Evolutionary conservation across 2,888 invertebrate genomes (phyloP), one percentile per base, ranked within the genome.

Genomic region (Hyles lineata): DNA sequence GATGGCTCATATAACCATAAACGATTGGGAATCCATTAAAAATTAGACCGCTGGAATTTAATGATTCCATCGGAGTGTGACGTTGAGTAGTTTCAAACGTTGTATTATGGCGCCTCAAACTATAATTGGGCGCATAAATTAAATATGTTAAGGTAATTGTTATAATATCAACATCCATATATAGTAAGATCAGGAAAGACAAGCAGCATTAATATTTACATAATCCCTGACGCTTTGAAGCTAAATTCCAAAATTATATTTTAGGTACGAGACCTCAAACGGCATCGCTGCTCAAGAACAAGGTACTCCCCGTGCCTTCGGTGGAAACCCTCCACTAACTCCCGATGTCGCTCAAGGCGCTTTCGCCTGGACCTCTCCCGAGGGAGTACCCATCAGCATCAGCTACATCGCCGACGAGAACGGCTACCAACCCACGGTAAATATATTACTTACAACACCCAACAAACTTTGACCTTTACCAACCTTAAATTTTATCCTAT

Each of bases 351-450:
- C 92, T 25, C 92, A 95, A 78, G 96, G 96, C 35, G 86, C 92
- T 1, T 96, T 91, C 90, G 88, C 93, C 52, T 95, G 93, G 89
- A 94, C 92, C 7, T 95, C 96, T 32, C 96, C 96, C 19, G 96
- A 96, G 78, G 97, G 97, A n/a, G 89, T 94, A 62, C 91, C 92
- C 19, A 92, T 96, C 79, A 83, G 89, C n/a, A 85, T 97, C 75
- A 89, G 91, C 67, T 97, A 96, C 89, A 83, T 95, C 74, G 96
- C 97, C 78, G 96, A 97, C 80, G 96, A 96, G 86, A 96, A 96
- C 78, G 97, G 97, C 74, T 97, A 96, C 95, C 96, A 96, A 76
- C 95, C 97, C 43, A 89, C 93, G 87, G 96, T 92, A 85, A 83
- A 82, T 63, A 63, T 62, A 15, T n/a, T 63, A 21, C 15, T 15